Percentiles rank a stretch among this genome's conserved stretches.
Conservation (phyloP, 2,797 vertebrate genomes). For the Potorous gilbertii region DNA sequence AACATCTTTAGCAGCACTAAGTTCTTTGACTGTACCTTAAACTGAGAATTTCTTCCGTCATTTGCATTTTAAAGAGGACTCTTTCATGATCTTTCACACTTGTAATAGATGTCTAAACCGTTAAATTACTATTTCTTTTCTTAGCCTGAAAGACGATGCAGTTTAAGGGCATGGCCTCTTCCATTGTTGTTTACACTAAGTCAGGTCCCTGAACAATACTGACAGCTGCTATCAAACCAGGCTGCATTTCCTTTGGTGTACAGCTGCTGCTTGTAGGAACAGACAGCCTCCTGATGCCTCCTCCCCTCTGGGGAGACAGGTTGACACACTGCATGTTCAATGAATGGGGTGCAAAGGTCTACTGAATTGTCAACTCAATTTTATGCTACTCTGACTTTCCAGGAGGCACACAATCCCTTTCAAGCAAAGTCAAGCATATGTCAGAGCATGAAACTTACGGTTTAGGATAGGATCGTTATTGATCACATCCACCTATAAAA, state of each 20-base stretch:
- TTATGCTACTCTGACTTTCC: constrained; percentile 90
- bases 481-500: constrained; percentile 77
- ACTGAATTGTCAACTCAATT: constrained; percentile 88
- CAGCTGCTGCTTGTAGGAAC: constrained; percentile 89
- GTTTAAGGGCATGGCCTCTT: constrained; percentile 85
- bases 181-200: constrained; percentile 87
- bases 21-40: constrained; percentile 68
- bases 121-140: constrained; percentile 88
- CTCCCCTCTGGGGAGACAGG: constrained; percentile 85
- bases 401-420: constrained; percentile 88
- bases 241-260: constrained; percentile 77
- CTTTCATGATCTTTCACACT: constrained; percentile 84
- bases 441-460: constrained; percentile 90
- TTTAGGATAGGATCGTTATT: constrained; percentile 89
- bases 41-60: constrained; percentile 72
- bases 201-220: constrained; percentile 92
- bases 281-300: constrained; percentile 83
- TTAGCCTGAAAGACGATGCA: constrained; percentile 87
- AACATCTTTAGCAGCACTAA: constrained; percentile 62
- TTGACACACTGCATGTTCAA: constrained; percentile 85
- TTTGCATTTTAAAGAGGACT: constrained; percentile 83
- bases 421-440: constrained; percentile 92
- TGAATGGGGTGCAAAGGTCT: constrained; percentile 86
- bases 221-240: constrained; percentile 93
- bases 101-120: constrained; percentile 85